Conservation (phyloP, 2,888 invertebrate species). For the Microplitis manilae region DNA sequence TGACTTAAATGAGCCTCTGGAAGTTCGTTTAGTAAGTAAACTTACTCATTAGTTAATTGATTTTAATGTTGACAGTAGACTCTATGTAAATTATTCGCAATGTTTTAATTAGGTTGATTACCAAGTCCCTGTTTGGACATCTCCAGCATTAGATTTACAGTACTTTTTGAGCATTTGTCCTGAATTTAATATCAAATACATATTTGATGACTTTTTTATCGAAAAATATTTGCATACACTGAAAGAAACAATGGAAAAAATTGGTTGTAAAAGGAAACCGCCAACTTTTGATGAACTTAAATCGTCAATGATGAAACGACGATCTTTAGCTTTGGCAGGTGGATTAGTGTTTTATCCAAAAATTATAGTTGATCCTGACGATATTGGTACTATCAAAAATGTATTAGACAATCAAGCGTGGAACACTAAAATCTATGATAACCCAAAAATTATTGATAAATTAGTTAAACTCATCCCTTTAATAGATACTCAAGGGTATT, state of each 20-base stretch:
- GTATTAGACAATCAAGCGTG: slow-evolving; percentile 44
- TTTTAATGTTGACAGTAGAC: too few species aligned
- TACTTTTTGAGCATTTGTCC: slow-evolving; percentile 54
- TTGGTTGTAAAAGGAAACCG: slow-evolving; percentile 52
- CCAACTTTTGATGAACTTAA: slow-evolving; percentile 52
- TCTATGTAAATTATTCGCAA: too few species aligned
- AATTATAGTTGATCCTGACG: slow-evolving; percentile 49
- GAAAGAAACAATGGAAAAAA: slow-evolving; percentile 45
- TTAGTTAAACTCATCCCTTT: slow-evolving; percentile 49
- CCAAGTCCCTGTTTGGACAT: slow-evolving; percentile 56
- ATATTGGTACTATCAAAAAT: slow-evolving; percentile 48
- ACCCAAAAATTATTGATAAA: slow-evolving; percentile 43
- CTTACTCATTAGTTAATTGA: background rate
- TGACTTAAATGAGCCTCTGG: slow-evolving; percentile 46
- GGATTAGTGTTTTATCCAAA: slow-evolving; percentile 52
- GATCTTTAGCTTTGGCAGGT: slow-evolving; percentile 49
- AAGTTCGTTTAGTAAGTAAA: slow-evolving; percentile 51
- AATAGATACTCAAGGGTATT: slow-evolving; percentile 51
- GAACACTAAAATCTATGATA: slow-evolving; percentile 51
- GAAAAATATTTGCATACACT: slow-evolving; percentile 49
- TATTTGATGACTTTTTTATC: slow-evolving; percentile 50
- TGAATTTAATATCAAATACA: slow-evolving; percentile 45
- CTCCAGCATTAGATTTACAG: slow-evolving; percentile 57
- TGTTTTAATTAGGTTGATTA: slow-evolving; percentile 54
- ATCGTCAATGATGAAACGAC: slow-evolving; percentile 51